Evolutionary conservation across 2,113 vertebrate genomes (phyloP).

Genomic region (Gyps fulvus): DNA sequence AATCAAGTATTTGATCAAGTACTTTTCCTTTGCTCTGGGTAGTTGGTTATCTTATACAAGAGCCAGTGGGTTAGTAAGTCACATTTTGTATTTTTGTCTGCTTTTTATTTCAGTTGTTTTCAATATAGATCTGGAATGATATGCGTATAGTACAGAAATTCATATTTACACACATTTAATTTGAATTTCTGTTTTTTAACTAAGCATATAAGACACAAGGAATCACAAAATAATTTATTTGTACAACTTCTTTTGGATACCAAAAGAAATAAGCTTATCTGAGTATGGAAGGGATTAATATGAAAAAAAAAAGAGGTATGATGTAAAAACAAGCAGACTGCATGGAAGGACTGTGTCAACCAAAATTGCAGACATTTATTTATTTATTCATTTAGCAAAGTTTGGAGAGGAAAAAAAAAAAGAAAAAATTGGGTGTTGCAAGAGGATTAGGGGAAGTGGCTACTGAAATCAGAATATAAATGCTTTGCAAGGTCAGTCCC

Average conservation of each 20-base stretch:
- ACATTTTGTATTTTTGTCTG: background rate
- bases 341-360: background rate
- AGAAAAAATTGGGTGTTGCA: conserved; percentile 48
- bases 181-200: background rate
- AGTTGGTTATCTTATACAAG: background rate
- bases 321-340: background rate
- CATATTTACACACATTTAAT: background rate
- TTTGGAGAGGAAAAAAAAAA: background rate
- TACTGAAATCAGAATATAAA: conserved; percentile 48
- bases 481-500: conserved; percentile 19
- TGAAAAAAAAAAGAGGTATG: background rate
- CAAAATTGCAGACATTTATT: background rate
- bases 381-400: conserved; percentile 12
- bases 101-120: background rate
- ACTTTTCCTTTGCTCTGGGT: background rate
- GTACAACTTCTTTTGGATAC: background rate
- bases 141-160: background rate
- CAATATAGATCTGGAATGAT: background rate
- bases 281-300: background rate
- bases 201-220: background rate
- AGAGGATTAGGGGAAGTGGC: conserved; percentile 59
- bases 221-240: background rate
- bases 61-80: background rate
- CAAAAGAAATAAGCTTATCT: background rate
- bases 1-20: background rate